phyloP scores from a whole-genome alignment of 2,113 vertebrate species.

The Macquaria ambigua region DNA sequence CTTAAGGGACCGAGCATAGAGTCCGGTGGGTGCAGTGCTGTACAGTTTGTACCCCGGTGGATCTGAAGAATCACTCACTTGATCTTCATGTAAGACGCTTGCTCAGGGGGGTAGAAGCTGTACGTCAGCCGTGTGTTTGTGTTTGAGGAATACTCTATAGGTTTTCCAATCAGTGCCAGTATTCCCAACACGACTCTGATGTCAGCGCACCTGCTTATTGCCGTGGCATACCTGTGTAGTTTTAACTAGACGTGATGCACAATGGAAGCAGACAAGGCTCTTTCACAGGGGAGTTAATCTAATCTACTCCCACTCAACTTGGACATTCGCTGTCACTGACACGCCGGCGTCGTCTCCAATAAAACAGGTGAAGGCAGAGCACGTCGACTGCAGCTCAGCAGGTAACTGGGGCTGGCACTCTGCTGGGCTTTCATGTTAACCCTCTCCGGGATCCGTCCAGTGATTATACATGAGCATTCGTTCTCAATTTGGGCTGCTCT shows the following conservation, averaged over 20 bases:
- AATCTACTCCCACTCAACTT: conserved; percentile 77
- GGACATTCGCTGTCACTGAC: conserved; percentile 79
- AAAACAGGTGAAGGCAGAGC: conserved; percentile 72
- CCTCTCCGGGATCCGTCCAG: conserved; percentile 57
- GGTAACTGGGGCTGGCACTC: conserved; percentile 70
- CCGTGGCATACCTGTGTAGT: conserved; percentile 65
- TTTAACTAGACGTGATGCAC: conserved; percentile 78
- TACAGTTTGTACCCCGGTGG: conserved; percentile 14
- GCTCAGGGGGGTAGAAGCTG: not conserved
- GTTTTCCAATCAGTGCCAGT: conserved; percentile 66
- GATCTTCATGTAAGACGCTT: conserved; percentile 32
- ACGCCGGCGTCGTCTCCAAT: conserved; percentile 71
- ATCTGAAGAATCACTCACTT: conserved; percentile 29
- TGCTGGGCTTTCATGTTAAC: conserved; percentile 74
- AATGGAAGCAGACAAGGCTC: conserved; percentile 79
- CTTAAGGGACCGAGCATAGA: conserved; percentile 15
- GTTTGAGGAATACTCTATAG: conserved; percentile 67
- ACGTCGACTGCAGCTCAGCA: conserved; percentile 45
- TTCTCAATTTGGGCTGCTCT: conserved; percentile 50
- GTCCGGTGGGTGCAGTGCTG: conserved; percentile 24
- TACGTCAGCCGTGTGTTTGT: conserved; percentile 52
- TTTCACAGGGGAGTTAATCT: conserved; percentile 81
- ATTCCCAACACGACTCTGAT: conserved; percentile 71
- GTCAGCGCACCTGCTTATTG: conserved; percentile 76
- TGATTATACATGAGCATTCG: conserved; percentile 69